Percentiles rank a stretch among this genome's conserved stretches.
These are phyloP conservation scores for Drosophila kuntzei DNA, from an alignment of 2,888 invertebrate species.

Conservation along the genomic window DNA sequence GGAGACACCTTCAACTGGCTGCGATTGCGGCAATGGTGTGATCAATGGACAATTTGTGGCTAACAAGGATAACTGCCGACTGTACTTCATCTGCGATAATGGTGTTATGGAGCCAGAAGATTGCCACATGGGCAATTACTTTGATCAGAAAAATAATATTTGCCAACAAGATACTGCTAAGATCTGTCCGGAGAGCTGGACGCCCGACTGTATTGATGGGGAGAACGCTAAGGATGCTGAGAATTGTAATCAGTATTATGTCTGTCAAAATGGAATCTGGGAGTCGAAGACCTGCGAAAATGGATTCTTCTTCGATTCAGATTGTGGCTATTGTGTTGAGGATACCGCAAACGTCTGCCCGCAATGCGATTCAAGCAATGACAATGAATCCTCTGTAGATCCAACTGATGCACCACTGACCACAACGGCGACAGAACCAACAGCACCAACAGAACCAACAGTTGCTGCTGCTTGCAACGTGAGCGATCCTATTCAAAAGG, in stretches of 20 bases:
- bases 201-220: constrained; percentile 37
- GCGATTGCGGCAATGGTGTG: constrained; percentile 59
- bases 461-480: constrained; percentile 24
- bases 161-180: constrained; percentile 40
- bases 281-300: constrained; percentile 34
- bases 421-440: not conserved
- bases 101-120: constrained; percentile 62
- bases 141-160: constrained; percentile 24
- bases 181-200: constrained; percentile 43
- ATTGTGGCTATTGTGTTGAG: constrained; percentile 6
- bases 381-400: not conserved
- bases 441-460: not conserved
- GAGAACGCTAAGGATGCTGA: not conserved
- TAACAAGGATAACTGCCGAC: constrained; percentile 61
- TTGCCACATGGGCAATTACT: constrained; percentile 72
- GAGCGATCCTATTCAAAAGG: constrained; percentile 20
- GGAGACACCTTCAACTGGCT: constrained; percentile 22
- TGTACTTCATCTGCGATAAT: constrained; percentile 67
- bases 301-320: constrained; percentile 53
- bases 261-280: constrained; percentile 50
- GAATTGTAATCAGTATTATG: constrained; percentile 47
- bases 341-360: constrained; percentile 48
- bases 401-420: not conserved
- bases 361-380: not conserved
- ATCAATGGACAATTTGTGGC: constrained; percentile 61